Base-by-base conservation (phyloP, 2,113 vertebrate species). In the Tenrec ecaudatus region DNA sequence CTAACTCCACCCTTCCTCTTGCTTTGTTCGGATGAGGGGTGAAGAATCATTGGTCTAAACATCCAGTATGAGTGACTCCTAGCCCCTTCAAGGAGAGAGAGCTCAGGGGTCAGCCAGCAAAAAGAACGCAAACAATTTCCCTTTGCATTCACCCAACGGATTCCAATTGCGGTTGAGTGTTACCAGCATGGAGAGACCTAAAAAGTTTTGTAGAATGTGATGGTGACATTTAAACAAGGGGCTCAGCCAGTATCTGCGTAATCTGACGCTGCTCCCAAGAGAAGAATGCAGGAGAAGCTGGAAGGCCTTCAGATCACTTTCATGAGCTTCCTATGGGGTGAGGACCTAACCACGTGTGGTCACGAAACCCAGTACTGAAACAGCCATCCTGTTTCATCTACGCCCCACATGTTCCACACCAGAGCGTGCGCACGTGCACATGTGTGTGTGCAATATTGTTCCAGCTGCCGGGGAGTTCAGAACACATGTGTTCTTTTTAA, bases 401-500 rank as follows among this genome's bases (percentile, higher is more conserved):
- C 0, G 16, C 87, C 88, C 60, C 96, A 94, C 87, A 88, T 95
- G 93, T 25, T 10, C 33, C 85, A 87, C 88, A 79, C 91, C 20
- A 23, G 64, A 23, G 25, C 16, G 57, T 69, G n/a, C n/a, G n/a
- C n/a, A n/a, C n/a, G 84, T 77, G 83, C 23, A 71, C 58, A 80
- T 92, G 90, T 91, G 95, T 81, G 40, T 29, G 22, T 95, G 86
- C 43, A 85, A 95, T 92, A 69, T 62, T 7, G 20, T 36, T 57
- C 93, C 76, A 19, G 79, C 88, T 94, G 92, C 89, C 91, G 87
- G 47, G 85, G 93, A 91, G 92, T 94, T 94, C 58, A 53, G 93
- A 92, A 93, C 94, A 95, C 95, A 96, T 19, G 10, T 89, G 93
- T 92, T 95, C 88, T 82, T 96, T 95, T 96, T 95, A 96, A 97